A percentile compares a stretch with the other conserved stretches of the same genome.
Conservation (phyloP, 2,797 vertebrate genomes). For the Spatula clypeata region DNA sequence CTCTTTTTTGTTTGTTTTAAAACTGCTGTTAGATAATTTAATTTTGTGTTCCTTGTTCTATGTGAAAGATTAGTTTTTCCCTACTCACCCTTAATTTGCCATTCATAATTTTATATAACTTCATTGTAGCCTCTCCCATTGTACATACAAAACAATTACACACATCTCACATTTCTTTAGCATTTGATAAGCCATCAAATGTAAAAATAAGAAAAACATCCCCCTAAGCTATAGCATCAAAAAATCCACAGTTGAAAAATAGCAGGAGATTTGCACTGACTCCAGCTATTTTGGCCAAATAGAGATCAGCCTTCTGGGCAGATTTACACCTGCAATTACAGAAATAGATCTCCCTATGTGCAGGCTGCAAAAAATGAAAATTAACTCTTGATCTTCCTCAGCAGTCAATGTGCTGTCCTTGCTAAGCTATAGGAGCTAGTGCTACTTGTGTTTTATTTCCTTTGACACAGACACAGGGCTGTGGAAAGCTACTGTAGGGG, state of each 20-base stretch:
- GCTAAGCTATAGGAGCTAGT: background rate
- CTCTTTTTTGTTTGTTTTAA: background rate
- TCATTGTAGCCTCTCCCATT: background rate
- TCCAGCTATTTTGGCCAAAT: background rate
- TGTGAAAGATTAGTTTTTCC: background rate
- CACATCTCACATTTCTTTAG: background rate
- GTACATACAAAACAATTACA: background rate
- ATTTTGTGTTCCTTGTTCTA: background rate
- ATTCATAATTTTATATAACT: background rate
- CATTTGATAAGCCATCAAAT: background rate
- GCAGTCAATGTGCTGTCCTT: background rate
- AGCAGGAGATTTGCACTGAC: background rate
- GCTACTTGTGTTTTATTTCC: background rate
- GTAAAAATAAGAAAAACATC: background rate
- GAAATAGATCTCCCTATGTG: background rate
- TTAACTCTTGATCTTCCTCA: background rate
- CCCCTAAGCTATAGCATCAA: background rate
- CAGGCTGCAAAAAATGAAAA: background rate
- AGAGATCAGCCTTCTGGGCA: background rate
- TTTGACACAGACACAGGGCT: background rate
- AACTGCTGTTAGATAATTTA: background rate
- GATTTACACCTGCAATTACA: constrained; percentile 28
- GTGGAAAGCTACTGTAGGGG: constrained; percentile 24
- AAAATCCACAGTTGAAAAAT: background rate
- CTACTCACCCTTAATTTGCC: background rate